Evolutionary conservation across 1,140 invertebrate genomes (phyloP), one percentile per base, ranked within the genome.

Genomic region (Hypothenemus hampei): DNA sequence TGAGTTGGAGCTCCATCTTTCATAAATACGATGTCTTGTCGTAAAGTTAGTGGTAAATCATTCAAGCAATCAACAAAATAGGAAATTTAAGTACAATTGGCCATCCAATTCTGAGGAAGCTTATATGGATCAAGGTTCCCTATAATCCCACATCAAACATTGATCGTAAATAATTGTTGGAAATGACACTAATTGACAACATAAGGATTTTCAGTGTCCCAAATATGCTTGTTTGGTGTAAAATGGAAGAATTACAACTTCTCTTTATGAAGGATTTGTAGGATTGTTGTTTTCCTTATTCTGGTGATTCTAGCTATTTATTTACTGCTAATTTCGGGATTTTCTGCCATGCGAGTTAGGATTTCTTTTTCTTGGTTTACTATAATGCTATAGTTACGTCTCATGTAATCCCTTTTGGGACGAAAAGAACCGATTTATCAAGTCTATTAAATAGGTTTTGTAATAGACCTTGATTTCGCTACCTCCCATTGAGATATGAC

Each of bases 311-410:
- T 16, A 15, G 3, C 11, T 13, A 39, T 19, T 3, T 8, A 16
- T 39, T 6, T 39, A 13, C 11, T 3, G 2, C 36, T 39, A 2
- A 39, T 39, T 39, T 39, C 10, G n/a, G 36, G 36, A 39, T 39
- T 39, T 15, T 39, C 36, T 3, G 18, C n/a, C 3, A 39, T 3
- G 3, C 6, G 36, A 16, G 16, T 39, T 1, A 39, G 6, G 18
- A 39, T 19, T 39, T 39, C n/a, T 39, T 39, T 16, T 39, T 39
- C n/a, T 29, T 29, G 26, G n/a, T 29, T n/a, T 6, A 29, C 26
- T 6, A n/a, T 7, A 29, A 29, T 29, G n/a, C 6, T n/a, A 29
- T n/a, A n/a, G 6, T n/a, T 29, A 7, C n/a, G 26, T 6, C 26
- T n/a, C 26, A n/a, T n/a, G n/a, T 29, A 29, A 7, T 6, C n/a